Evolutionary conservation across 2,888 invertebrate species (phyloP).

Genomic region (Pollenia labialis): DNA sequence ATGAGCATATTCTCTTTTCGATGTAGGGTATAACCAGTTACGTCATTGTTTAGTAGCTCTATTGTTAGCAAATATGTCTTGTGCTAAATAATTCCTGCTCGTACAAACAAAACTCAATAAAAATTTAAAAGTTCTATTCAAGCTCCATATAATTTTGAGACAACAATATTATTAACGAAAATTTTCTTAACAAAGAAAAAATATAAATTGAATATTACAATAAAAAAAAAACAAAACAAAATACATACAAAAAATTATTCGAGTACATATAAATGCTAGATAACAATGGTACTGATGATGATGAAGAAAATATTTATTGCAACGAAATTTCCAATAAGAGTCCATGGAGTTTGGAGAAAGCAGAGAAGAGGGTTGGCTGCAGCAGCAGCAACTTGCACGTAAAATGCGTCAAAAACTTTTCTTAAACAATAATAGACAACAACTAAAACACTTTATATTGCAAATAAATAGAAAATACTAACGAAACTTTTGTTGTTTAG

Average conservation of each 20-base stretch:
- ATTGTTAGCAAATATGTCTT: constrained; percentile 7
- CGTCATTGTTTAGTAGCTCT: not conserved
- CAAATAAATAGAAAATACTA: not conserved
- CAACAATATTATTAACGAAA: constrained; percentile 59
- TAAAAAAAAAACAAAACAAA: not conserved
- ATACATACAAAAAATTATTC: not conserved
- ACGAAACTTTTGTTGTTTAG: constrained; percentile 35
- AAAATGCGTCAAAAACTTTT: constrained; percentile 72
- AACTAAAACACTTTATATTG: constrained; percentile 50
- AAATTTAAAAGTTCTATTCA: constrained; percentile 50
- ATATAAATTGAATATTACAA: constrained; percentile 57
- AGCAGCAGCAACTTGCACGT: constrained; percentile 60
- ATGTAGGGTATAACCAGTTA: not conserved
- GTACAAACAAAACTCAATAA: constrained; percentile 44
- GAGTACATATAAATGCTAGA: constrained; percentile 27
- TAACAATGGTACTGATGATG: constrained; percentile 13
- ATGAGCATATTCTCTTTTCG: no score
- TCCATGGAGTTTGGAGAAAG: constrained; percentile 36
- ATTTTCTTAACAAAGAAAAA: constrained; percentile 13
- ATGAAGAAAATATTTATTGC: constrained; percentile 46
- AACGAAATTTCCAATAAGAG: constrained; percentile 57
- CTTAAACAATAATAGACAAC: constrained; percentile 59
- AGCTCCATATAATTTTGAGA: constrained; percentile 62
- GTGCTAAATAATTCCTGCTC: constrained; percentile 1
- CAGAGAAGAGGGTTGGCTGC: constrained; percentile 42